Conservation (phyloP, 1,140 invertebrate species). For the Platyura marginata region DNA sequence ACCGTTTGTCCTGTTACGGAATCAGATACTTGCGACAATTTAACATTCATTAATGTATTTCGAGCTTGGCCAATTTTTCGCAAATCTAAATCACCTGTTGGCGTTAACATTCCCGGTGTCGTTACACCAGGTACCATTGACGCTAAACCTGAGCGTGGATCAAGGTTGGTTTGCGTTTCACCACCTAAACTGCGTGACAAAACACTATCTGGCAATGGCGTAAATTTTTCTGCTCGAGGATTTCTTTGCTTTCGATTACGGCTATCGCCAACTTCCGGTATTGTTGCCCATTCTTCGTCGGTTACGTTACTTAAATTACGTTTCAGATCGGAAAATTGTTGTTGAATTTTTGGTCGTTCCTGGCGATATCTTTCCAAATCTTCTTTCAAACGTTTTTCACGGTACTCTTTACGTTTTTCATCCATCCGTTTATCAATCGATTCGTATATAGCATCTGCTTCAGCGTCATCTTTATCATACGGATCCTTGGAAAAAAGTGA, state of each 20-base stretch:
- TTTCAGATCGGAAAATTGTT: slow-evolving; percentile 97
- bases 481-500: slow-evolving; percentile 98
- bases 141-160: slow-evolving; percentile 67
- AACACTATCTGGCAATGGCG: slow-evolving; percentile 92
- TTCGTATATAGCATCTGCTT: slow-evolving; percentile 98
- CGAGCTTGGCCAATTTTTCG: slow-evolving; percentile 97
- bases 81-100: slow-evolving; percentile 81
- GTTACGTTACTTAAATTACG: slow-evolving; percentile 58
- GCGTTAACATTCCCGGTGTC: slow-evolving; percentile 60
- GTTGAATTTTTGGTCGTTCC: slow-evolving; percentile 98
- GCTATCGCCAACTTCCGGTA: slow-evolving; percentile 98
- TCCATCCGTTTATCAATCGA: slow-evolving; percentile 98
- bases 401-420: slow-evolving; percentile 93
- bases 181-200: slow-evolving; percentile 77
- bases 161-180: slow-evolving; percentile 61
- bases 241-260: slow-evolving; percentile 93
- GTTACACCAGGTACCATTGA: slow-evolving; percentile 66
- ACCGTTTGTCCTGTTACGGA: slow-evolving; percentile 98
- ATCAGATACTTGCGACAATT: slow-evolving; percentile 94
- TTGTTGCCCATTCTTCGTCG: slow-evolving; percentile 89
- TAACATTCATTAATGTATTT: slow-evolving; percentile 99
- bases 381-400: slow-evolving; percentile 61
- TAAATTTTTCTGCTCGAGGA: slow-evolving; percentile 89
- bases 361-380: slow-evolving; percentile 96
- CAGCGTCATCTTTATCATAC: slow-evolving; percentile 99